Conservation (phyloP, 2,888 invertebrate genomes). For the Drosophila trichaetosa region DNA sequence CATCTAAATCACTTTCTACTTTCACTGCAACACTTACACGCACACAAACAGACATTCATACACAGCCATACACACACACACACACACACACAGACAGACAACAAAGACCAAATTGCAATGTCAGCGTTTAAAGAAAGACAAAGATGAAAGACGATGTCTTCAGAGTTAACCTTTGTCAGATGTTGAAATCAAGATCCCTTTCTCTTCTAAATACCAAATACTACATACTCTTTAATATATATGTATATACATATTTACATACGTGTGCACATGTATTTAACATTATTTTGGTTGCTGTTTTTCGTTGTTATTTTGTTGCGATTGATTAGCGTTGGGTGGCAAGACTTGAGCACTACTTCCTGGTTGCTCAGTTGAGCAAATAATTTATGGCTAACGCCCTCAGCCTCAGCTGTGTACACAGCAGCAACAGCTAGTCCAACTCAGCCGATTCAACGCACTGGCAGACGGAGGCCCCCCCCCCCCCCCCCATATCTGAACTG, state of each 20-base stretch:
- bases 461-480: background rate
- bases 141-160: background rate
- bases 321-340: slow-evolving; percentile 10
- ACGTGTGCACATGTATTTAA: background rate
- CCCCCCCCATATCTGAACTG: background rate
- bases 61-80: background rate
- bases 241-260: background rate
- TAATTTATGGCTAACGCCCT: slow-evolving; percentile 18
- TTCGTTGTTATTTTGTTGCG: slow-evolving; percentile 10
- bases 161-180: slow-evolving; percentile 12
- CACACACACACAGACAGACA: slow-evolving; percentile 12
- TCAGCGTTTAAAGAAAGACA: slow-evolving; percentile 20
- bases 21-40: slow-evolving; percentile 53
- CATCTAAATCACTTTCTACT: slow-evolving; percentile 69
- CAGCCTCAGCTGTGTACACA: slow-evolving; percentile 65
- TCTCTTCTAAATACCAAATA: background rate
- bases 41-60: background rate
- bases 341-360: slow-evolving; percentile 42
- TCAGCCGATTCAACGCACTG: slow-evolving; percentile 1
- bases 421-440: background rate
- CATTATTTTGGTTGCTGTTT: slow-evolving; percentile 11
- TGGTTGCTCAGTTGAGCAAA: slow-evolving; percentile 62
- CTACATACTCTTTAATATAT: background rate
- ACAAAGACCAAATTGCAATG: slow-evolving; percentile 45
- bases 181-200: slow-evolving; percentile 30